Evolutionary conservation across 2,113 vertebrate species (phyloP), one percentile per base, ranked within the genome.

Genomic region (Epinephelus lanceolatus): DNA sequence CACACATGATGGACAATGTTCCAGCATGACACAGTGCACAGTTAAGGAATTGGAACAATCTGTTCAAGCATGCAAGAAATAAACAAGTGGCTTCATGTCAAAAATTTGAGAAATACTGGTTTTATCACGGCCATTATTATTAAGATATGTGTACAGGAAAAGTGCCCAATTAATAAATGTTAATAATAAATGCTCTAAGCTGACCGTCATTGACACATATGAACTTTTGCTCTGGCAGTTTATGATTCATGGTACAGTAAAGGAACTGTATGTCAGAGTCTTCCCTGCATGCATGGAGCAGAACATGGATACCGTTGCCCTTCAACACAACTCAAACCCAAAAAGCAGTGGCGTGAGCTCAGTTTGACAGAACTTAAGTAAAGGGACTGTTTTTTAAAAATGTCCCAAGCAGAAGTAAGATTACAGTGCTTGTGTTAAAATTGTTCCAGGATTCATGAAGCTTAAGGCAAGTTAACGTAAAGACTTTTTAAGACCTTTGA

Each of bases 41-140:
- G 27, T 76, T 13, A 69, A 76, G 62, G 40, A 69, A 45, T 69
- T 42, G 37, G 37, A 75, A 71, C 75, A 71, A 37, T 75, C 53
- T 81, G 84, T 49, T 77, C 21, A 0, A 66, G 66, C 30, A 66
- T 4, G 13, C 53, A 52, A 59, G 55, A 56, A 25, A 81, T 53
- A 62, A 81, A 73, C 45, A 75, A 23, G 71, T 15, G 11, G 23
- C 49, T n/a, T 49, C 8, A 15, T 33, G 33, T 3, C 7, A 68
- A 71, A 51, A 11, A 55, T 37, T 53, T 37, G 42, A 1, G 15
- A n/a, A 21, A 6, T 8, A 33, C 4, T 11, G 4, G 11, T 23
- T 17, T 42, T 6, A 76, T 15, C 6, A 4, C 3, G 1, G 9
- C 11, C 11, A 47, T 47, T 12, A 2, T 19, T 52, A 49, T 66